Base-by-base conservation (phyloP, 2,113 vertebrate species). In the Ammodytes dubius region DNA sequence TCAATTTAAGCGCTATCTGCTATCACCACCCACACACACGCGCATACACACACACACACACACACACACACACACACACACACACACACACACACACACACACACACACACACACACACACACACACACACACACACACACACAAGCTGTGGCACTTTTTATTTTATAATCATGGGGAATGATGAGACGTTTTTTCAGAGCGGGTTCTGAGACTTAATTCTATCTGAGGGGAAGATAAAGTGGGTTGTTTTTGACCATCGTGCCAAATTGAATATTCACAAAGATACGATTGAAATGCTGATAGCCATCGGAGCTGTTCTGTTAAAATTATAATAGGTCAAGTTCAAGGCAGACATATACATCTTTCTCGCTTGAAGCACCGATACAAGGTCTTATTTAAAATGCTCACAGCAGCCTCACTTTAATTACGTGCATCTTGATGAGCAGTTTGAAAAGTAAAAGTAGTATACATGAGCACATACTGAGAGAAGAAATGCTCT, bases 1-100 rank as follows among this genome's bases (percentile, higher is more conserved):
- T 92, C 85, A 83, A 88, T 82, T 90, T 86, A 67, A 82, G 67
- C 76, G 19, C 39, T 87, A 87, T 90, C 83, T 88, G 76, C 58
- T 86, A 87, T 91, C 86, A 75, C 68, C 69, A 61, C 81, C 64
- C 80, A 56, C 70, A 17, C 84, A n/a, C 69, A 0, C 11, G 46
- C 61, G 3, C 65, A 2, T 67, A 59, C 74, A 74, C 57, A 56
- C 40, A 42, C 57, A 43, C 12, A 52, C 57, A 61, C 47, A 59
- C 13, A 67, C 17, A 64, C 46, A 27, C 53, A 52, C 52, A 13
- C 66, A 57, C 67, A 19, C 69, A 66, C 72, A 40, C 45, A 57
- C 71, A 70, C 70, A 75, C 64, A 19, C 54, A 35, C 58, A 27
- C 68, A 50, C 76, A 56, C 70, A 57, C 39, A 67, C 58, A 61